Percentiles rank a stretch among this genome's conserved stretches.
Evolutionary conservation across 2,797 vertebrate genomes (phyloP).

Genomic region (Siniperca undulata): DNA sequence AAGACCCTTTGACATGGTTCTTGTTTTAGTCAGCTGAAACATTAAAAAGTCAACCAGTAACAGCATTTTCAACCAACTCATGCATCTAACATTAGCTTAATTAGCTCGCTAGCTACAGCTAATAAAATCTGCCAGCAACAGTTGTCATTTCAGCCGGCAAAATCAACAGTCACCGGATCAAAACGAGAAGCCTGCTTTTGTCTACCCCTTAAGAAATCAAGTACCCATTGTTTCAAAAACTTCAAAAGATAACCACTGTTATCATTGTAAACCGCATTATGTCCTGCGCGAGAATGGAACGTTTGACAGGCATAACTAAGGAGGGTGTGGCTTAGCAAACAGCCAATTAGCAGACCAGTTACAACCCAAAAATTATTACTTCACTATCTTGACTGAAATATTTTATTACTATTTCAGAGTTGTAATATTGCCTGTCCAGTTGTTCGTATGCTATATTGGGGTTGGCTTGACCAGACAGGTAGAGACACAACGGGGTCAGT

Average conservation of each 20-base stretch:
- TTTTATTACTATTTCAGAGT: not conserved
- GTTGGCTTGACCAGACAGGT: constrained; percentile 47
- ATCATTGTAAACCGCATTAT: not conserved
- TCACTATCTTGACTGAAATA: not conserved
- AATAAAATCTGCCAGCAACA: too few species aligned
- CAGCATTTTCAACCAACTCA: not conserved
- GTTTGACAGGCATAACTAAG: not conserved
- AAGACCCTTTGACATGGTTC: not conserved
- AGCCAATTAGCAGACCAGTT: not conserved
- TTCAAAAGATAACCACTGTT: too few species aligned
- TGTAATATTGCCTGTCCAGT: constrained; percentile 17
- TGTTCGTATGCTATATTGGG: constrained; percentile 4
- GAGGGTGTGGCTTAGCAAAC: not conserved
- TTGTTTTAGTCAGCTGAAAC: not conserved
- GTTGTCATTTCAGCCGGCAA: too few species aligned
- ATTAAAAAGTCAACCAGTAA: not conserved
- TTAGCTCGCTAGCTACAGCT: too few species aligned
- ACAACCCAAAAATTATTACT: not conserved
- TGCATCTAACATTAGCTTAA: too few species aligned
- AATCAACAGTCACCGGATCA: not conserved
- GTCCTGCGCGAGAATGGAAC: not conserved
- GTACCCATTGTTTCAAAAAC: not conserved
- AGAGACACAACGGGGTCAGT: constrained; percentile 68
- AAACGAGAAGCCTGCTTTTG: not conserved
- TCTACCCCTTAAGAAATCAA: too few species aligned